A percentile compares a stretch with the other conserved stretches of the same genome.
Conservation (phyloP, 2,113 vertebrate genomes). For the Toxostoma redivivum region DNA sequence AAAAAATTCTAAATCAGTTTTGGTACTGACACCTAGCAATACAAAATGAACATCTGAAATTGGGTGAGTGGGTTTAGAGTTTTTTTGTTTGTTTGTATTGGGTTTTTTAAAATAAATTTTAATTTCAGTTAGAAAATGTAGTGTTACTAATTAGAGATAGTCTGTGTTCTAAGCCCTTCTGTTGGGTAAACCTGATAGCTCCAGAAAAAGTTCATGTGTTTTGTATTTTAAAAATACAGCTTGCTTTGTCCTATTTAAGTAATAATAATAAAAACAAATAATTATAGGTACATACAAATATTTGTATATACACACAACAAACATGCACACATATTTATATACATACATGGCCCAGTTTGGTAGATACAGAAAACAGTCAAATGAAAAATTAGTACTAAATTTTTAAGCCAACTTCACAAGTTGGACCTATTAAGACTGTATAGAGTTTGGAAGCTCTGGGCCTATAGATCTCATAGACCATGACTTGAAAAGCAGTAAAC, state of each 20-base stretch:
- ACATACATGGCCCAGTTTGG: fast-evolving
- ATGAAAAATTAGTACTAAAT: neutral
- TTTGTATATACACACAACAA: fast-evolving
- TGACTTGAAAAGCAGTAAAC: neutral
- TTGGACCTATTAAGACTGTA: neutral
- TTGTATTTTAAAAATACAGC: neutral
- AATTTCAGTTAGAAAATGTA: neutral
- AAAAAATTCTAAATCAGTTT: neutral
- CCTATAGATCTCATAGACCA: neutral
- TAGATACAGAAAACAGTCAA: neutral
- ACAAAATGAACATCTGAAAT: neutral
- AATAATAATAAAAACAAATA: neutral
- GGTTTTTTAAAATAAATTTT: neutral
- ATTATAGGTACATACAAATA: neutral
- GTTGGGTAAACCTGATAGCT: neutral
- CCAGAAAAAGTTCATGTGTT: neutral
- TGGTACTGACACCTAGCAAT: neutral
- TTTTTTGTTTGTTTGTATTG: neutral
- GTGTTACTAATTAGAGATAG: neutral
- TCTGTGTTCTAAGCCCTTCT: neutral
- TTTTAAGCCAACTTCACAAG: neutral
- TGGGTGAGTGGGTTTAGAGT: neutral
- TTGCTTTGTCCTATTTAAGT: neutral
- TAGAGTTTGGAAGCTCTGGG: neutral
- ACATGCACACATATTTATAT: fast-evolving